phyloP scores from a whole-genome alignment of 2,113 vertebrate genomes.

The Prunella fulvescens region DNA sequence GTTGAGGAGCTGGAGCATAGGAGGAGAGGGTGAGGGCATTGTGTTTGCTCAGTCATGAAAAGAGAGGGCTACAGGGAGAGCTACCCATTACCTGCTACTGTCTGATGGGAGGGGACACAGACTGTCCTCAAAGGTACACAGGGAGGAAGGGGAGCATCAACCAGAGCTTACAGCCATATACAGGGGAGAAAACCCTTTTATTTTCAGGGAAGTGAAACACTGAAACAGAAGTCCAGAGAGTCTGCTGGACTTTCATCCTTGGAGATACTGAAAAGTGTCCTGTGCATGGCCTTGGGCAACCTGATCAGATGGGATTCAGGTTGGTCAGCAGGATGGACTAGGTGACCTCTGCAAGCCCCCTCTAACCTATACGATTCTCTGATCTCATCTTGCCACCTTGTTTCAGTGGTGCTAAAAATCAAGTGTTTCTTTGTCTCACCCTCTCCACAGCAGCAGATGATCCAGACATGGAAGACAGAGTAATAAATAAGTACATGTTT shows the following conservation, averaged over 20 bases:
- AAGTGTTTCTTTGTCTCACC: neutral
- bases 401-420: neutral
- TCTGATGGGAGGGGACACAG: neutral
- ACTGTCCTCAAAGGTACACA: neutral
- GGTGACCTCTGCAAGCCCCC: neutral
- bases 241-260: neutral
- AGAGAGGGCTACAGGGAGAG: neutral
- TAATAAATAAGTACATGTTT: neutral
- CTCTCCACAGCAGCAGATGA: neutral
- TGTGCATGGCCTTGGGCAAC: neutral
- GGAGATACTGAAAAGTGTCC: neutral
- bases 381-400: neutral
- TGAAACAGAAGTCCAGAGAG: neutral
- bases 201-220: neutral
- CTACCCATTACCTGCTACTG: neutral
- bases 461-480: neutral
- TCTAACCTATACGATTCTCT: accelerated
- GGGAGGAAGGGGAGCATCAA: accelerated
- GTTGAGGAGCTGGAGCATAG: accelerated
- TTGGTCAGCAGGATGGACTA: neutral
- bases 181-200: neutral
- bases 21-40: neutral
- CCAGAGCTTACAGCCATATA: neutral
- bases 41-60: neutral
- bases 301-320: neutral